phyloP scores from a whole-genome alignment of 1,140 invertebrate genomes.

The Drosophila kohkoa region DNA sequence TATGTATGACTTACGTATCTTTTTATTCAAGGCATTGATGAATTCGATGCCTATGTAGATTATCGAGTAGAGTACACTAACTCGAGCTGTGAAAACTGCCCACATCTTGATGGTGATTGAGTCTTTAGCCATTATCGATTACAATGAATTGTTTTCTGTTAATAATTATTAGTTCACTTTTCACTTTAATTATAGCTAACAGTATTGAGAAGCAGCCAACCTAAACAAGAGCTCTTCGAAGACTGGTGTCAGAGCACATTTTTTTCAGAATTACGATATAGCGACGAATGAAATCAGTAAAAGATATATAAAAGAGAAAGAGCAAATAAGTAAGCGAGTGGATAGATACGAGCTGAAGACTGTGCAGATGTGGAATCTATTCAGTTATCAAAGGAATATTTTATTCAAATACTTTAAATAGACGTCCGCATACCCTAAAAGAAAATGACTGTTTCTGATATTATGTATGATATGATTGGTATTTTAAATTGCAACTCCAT shows the following conservation, averaged over 20 bases:
- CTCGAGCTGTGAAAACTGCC: too few species aligned
- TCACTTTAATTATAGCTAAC: not conserved
- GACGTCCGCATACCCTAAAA: too few species aligned
- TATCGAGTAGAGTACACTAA: too few species aligned
- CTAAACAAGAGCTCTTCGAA: not conserved
- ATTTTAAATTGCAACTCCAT: too few species aligned
- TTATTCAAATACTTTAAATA: too few species aligned
- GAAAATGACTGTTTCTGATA: too few species aligned
- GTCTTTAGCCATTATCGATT: not conserved
- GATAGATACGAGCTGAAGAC: too few species aligned
- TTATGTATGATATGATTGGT: too few species aligned
- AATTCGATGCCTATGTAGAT: too few species aligned
- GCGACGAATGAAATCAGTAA: not conserved
- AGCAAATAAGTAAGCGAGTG: not conserved
- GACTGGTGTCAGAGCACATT: not conserved
- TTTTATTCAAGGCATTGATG: too few species aligned
- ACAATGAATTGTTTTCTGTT: not conserved
- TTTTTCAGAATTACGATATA: not conserved
- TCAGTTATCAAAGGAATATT: too few species aligned
- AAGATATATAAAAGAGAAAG: not conserved
- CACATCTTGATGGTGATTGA: not conserved
- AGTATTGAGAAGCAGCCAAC: not conserved
- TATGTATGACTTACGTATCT: too few species aligned
- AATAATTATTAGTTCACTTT: not conserved
- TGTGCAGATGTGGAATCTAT: not conserved